Conservation (phyloP, 92 coral and sea anemone genomes). For the Epizoanthus illoricatus region DNA sequence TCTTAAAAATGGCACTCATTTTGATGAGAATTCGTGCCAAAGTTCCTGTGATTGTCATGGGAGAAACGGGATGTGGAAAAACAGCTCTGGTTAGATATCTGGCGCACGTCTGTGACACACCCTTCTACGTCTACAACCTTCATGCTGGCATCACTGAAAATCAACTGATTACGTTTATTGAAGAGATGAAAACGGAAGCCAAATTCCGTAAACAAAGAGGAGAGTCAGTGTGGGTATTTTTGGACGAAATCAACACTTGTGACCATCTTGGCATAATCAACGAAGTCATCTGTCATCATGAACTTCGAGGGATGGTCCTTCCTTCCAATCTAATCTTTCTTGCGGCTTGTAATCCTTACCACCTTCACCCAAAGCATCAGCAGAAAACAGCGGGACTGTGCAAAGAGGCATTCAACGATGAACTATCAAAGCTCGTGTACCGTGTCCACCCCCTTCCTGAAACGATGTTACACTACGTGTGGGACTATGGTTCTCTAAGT, state of each 20-base stretch:
- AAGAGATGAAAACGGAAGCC: slow-evolving; percentile 7
- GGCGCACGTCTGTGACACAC: slow-evolving; percentile 28
- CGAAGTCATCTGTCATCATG: slow-evolving; percentile 41
- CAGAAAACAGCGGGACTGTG: slow-evolving; percentile 28
- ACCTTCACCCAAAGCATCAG: slow-evolving; percentile 11
- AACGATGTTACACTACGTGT: slow-evolving; percentile 43
- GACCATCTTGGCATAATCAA: slow-evolving; percentile 38
- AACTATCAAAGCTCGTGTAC: slow-evolving; percentile 31
- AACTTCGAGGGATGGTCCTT: slow-evolving; percentile 6
- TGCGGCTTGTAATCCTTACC: slow-evolving; percentile 44
- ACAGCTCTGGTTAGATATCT: slow-evolving; percentile 31
- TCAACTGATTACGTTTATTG: slow-evolving; percentile 13
- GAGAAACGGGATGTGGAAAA: slow-evolving; percentile 49
- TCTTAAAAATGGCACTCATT: slow-evolving; percentile 40
- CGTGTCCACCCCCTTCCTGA: slow-evolving; percentile 47
- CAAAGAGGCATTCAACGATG: slow-evolving; percentile 13
- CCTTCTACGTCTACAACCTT: slow-evolving; percentile 8
- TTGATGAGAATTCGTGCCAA: slow-evolving; percentile 28
- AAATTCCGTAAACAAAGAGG: neutral
- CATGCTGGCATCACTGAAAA: slow-evolving; percentile 39
- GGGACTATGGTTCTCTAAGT: slow-evolving; percentile 47
- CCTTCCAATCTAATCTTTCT: slow-evolving; percentile 35
- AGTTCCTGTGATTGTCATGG: slow-evolving; percentile 37
- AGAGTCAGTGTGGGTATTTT: slow-evolving; percentile 34
- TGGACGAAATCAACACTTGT: slow-evolving; percentile 49